phyloP scores from a whole-genome alignment of 2,888 invertebrate genomes.

The Chirona hameri region DNA sequence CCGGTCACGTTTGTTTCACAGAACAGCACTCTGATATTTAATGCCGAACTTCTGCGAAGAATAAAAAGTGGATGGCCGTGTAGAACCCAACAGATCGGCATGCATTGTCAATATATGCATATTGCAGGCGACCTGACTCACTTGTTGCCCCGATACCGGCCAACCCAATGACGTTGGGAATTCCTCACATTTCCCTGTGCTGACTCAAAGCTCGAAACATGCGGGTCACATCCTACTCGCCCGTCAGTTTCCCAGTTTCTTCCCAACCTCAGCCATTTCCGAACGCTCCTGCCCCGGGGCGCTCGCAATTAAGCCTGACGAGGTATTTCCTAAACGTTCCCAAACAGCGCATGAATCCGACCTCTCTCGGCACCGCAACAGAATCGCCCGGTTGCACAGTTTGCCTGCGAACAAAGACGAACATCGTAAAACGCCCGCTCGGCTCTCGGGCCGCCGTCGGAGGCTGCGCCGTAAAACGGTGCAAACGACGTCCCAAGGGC shows the following conservation, averaged over 20 bases:
- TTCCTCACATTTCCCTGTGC: background rate
- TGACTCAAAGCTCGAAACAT: background rate
- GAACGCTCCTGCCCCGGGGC: background rate
- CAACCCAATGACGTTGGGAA: too few relatives aligned
- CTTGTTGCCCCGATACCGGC: too few relatives aligned
- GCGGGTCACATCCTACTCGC: background rate
- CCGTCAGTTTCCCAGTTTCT: background rate
- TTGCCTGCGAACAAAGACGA: background rate
- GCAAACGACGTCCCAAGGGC: background rate
- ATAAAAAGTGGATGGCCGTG: too few relatives aligned
- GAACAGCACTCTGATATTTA: too few relatives aligned
- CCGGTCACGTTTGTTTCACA: too few relatives aligned
- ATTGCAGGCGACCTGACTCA: too few relatives aligned
- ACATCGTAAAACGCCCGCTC: background rate
- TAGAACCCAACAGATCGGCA: too few relatives aligned
- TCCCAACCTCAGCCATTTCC: background rate
- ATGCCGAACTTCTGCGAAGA: too few relatives aligned
- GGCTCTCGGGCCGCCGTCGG: background rate
- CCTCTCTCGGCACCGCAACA: background rate
- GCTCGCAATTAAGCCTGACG: background rate
- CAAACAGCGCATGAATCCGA: background rate
- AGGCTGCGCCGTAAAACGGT: background rate
- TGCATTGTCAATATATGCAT: too few relatives aligned
- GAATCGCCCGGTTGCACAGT: background rate
- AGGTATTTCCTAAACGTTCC: conserved; percentile 5